Percentiles rank a stretch among this genome's conserved stretches.
Conservation (phyloP, 2,797 vertebrate genomes). For the Lepilemur ruficaudatus region DNA sequence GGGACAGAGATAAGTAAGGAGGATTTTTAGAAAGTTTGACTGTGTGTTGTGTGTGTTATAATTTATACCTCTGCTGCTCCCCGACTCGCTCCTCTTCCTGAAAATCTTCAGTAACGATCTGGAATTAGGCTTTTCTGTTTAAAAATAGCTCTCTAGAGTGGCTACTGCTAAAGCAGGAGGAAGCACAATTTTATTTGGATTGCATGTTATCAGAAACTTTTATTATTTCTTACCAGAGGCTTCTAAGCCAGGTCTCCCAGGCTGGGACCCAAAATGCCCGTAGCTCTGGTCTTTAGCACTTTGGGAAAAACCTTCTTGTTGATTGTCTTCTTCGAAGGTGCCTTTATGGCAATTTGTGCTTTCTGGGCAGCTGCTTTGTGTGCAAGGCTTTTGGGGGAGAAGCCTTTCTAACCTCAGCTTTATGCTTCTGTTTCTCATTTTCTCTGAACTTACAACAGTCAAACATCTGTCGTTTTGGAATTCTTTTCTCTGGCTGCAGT, state of each 20-base stretch:
- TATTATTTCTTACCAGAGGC: background rate
- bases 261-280: background rate
- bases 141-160: background rate
- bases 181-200: background rate
- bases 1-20: background rate
- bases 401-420: background rate
- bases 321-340: background rate
- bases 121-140: background rate
- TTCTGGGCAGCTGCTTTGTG: background rate
- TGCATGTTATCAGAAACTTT: background rate
- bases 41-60: background rate
- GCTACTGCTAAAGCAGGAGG: background rate
- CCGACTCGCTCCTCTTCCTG: background rate
- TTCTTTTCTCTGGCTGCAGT: constrained; percentile 13
- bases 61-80: background rate
- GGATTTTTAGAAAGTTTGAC: background rate
- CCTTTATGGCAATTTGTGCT: background rate
- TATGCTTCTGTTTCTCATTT: constrained; percentile 53
- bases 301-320: background rate
- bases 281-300: background rate
- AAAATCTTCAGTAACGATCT: background rate
- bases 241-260: background rate
- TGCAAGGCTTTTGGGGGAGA: background rate
- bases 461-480: constrained; percentile 46
- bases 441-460: constrained; percentile 15